These are phyloP conservation scores for Epinotia ramella DNA, from an alignment of 2,888 invertebrate genomes.

Conservation along the genomic window DNA sequence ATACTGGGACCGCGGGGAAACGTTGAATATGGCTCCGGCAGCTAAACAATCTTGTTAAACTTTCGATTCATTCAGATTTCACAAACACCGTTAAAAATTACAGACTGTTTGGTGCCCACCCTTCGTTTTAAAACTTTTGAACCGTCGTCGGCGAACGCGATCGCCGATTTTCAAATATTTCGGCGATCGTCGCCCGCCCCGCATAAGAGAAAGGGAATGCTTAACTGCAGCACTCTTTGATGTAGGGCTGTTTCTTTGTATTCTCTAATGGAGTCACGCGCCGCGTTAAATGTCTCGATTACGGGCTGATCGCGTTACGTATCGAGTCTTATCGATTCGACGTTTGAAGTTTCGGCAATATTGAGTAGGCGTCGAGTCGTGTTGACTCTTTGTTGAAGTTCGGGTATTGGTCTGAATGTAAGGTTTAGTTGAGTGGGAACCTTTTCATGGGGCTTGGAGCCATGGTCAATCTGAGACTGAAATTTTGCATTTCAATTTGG, in stretches of 20 bases:
- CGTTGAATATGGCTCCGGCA: no score
- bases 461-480: not conserved
- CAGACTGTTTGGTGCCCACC: no score
- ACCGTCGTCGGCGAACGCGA: not conserved
- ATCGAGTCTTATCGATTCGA: conserved; percentile 66
- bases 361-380: conserved; percentile 4
- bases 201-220: conserved; percentile 54
- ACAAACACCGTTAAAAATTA: no score
- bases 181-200: conserved; percentile 42
- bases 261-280: conserved; percentile 74
- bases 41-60: no score
- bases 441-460: conserved; percentile 4
- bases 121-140: no score
- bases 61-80: no score
- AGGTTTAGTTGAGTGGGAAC: not conserved
- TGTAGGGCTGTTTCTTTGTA: conserved; percentile 64
- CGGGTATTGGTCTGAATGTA: conserved; percentile 6
- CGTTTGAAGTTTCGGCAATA: conserved; percentile 29
- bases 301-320: conserved; percentile 51
- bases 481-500: no score
- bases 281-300: conserved; percentile 71
- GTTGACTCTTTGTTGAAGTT: conserved; percentile 25
- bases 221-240: conserved; percentile 60
- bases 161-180: conserved; percentile 3
- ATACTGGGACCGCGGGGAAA: no score